These are phyloP conservation scores for Lapara coniferarum DNA, from an alignment of 2,888 invertebrate genomes.

Conservation along the genomic window DNA sequence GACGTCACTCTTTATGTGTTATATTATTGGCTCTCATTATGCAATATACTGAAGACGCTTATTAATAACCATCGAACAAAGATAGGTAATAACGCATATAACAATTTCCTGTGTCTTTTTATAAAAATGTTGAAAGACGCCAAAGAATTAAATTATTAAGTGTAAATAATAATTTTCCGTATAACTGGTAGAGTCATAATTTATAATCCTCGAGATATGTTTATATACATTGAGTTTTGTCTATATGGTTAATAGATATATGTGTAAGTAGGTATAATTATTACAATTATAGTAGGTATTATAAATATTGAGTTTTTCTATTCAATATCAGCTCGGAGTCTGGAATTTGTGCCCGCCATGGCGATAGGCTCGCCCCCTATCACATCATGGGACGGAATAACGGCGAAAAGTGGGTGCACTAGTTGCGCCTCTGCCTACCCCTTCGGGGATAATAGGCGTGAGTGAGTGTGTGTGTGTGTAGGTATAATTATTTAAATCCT, in stretches of 20 bases:
- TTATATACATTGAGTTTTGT: not conserved
- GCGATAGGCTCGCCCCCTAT: no score
- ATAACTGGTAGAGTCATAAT: not conserved
- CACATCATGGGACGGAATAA: no score
- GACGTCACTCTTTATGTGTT: not conserved
- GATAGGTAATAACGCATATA: not conserved
- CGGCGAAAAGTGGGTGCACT: no score
- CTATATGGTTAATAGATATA: slow-evolving; percentile 1
- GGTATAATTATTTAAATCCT: not conserved
- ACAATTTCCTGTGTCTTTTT: not conserved
- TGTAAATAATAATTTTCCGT: not conserved
- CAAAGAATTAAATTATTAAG: not conserved
- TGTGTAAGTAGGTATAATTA: not conserved
- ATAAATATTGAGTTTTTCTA: no score
- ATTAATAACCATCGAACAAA: no score
- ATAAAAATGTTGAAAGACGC: not conserved
- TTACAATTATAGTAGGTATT: no score
- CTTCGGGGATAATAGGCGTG: no score
- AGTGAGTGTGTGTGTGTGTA: not conserved
- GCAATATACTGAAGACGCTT: not conserved
- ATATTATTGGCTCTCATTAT: slow-evolving; percentile 1
- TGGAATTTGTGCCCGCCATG: no score
- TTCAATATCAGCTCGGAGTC: no score
- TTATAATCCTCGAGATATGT: not conserved
- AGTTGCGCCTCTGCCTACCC: no score